These are phyloP conservation scores for Drosophila infuscata DNA, from an alignment of 2,888 invertebrate species.

Conservation along the genomic window DNA sequence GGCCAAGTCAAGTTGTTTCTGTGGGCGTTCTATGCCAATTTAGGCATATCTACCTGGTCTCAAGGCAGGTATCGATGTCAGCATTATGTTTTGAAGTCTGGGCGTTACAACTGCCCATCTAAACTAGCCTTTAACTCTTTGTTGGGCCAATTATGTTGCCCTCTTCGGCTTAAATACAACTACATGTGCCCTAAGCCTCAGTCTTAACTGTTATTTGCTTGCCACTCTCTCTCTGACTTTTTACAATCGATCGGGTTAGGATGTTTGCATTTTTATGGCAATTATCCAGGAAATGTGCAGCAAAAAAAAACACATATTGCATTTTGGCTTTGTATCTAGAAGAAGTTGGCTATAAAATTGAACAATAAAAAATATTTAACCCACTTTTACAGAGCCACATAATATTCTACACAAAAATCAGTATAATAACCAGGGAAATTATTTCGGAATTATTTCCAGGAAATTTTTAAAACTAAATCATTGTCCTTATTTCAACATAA, in stretches of 20 bases:
- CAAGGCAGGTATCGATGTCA: not conserved
- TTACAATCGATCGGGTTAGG: constrained; percentile 47
- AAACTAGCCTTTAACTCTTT: constrained; percentile 69
- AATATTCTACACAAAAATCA: not conserved
- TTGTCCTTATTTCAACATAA: not conserved
- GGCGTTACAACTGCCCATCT: constrained; percentile 52
- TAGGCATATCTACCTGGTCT: constrained; percentile 24
- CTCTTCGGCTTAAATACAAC: constrained; percentile 68
- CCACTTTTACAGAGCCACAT: not conserved
- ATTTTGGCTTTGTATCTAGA: constrained; percentile 13
- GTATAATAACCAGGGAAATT: not conserved
- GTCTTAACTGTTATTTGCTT: constrained; percentile 25
- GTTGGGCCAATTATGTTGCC: constrained; percentile 70
- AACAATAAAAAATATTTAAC: constrained; percentile 26
- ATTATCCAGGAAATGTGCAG: constrained; percentile 30
- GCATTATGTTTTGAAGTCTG: not conserved
- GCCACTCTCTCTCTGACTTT: constrained; percentile 49
- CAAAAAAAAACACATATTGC: constrained; percentile 7
- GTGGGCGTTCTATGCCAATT: constrained; percentile 67
- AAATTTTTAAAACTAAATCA: not conserved
- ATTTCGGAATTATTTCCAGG: constrained; percentile 1
- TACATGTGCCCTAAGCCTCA: constrained; percentile 9
- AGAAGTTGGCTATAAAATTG: constrained; percentile 23
- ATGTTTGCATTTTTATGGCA: constrained; percentile 20
- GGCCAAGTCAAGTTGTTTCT: constrained; percentile 78